Evolutionary conservation across 2,797 vertebrate genomes (phyloP).

Genomic region (Chrysocyon brachyurus): DNA sequence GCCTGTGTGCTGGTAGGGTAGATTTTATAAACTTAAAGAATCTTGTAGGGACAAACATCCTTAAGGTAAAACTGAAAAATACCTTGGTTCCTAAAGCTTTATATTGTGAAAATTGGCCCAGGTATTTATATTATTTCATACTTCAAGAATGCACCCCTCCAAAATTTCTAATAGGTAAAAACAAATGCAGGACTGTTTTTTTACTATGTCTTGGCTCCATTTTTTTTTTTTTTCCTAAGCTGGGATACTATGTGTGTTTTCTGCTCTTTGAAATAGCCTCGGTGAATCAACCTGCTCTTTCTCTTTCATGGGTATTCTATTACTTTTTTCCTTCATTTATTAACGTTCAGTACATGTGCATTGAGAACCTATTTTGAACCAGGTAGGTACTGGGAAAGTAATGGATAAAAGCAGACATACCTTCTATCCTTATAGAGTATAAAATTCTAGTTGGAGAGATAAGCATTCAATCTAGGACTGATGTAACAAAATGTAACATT

Average conservation of each 20-base stretch:
- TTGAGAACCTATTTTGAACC: not conserved
- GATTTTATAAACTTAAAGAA: not conserved
- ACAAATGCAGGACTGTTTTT: not conserved
- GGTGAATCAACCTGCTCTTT: not conserved
- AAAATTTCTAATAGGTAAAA: not conserved
- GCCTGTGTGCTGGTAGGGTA: not conserved
- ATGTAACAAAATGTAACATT: not conserved
- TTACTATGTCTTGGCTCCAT: not conserved
- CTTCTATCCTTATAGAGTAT: not conserved
- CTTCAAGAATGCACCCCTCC: not conserved
- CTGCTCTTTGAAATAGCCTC: not conserved
- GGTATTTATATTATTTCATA: not conserved
- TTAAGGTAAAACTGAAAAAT: constrained; percentile 31
- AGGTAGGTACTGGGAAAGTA: not conserved
- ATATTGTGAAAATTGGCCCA: not conserved
- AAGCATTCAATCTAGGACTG: not conserved
- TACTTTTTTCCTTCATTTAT: not conserved
- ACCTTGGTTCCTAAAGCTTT: not conserved
- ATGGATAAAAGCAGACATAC: not conserved
- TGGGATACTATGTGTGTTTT: not conserved
- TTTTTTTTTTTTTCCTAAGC: constrained; percentile 33
- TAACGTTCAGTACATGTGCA: not conserved
- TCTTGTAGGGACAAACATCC: not conserved
- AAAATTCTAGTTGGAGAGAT: not conserved
- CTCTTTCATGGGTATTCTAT: not conserved